phyloP scores from a whole-genome alignment of 2,797 vertebrate genomes.

The Ispidina lecontei region DNA sequence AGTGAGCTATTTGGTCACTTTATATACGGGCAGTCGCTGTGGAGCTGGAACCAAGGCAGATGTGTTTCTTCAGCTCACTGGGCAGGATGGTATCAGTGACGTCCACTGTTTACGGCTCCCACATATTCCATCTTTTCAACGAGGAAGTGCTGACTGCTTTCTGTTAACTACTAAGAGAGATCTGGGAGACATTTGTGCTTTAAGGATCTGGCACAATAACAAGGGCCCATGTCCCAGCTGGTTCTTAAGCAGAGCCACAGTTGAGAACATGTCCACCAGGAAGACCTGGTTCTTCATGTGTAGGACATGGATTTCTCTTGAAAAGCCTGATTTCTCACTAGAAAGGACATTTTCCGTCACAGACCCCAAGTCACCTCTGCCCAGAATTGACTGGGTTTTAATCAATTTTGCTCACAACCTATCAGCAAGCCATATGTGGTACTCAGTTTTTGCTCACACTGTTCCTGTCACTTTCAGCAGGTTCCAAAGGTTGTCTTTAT shows the following conservation, averaged over 20 bases:
- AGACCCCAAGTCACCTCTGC: background rate
- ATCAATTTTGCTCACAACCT: constrained; percentile 49
- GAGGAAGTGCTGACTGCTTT: constrained; percentile 68
- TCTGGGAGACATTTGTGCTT: constrained; percentile 69
- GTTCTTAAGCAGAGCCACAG: constrained; percentile 78
- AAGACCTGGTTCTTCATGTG: constrained; percentile 78
- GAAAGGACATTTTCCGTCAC: constrained; percentile 49
- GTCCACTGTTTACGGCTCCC: constrained; percentile 70
- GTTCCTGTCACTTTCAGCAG: constrained; percentile 37
- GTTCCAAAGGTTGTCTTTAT: constrained; percentile 74
- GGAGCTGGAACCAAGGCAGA: constrained; percentile 69
- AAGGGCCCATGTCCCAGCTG: constrained; percentile 55
- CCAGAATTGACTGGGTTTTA: constrained; percentile 62
- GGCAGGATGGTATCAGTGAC: background rate
- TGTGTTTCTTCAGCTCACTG: constrained; percentile 72
- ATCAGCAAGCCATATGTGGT: constrained; percentile 60
- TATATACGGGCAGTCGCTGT: constrained; percentile 76
- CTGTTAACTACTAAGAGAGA: constrained; percentile 62
- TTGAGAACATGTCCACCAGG: constrained; percentile 65
- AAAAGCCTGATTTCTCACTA: background rate
- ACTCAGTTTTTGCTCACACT: constrained; percentile 61
- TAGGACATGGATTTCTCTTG: constrained; percentile 70
- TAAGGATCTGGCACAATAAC: constrained; percentile 74
- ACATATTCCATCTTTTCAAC: constrained; percentile 11
- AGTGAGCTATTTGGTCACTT: constrained; percentile 68